Percentiles rank a stretch among this genome's conserved stretches.
phyloP scores from a whole-genome alignment of 2,797 vertebrate species.

The Protonibea diacanthus region DNA sequence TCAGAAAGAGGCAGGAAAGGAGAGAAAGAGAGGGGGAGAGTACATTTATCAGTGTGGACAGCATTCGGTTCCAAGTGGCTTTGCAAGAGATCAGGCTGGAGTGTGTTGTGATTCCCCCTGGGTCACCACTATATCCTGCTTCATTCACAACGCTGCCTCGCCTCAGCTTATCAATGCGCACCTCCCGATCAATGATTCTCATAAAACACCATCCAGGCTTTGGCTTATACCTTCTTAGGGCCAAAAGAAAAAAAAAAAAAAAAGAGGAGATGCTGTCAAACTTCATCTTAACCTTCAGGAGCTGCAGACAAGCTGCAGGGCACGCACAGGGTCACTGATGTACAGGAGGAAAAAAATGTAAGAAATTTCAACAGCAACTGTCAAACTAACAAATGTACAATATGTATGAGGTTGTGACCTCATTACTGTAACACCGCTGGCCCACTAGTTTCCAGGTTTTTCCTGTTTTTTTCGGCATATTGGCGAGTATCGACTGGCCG shows the following conservation, averaged over 20 bases:
- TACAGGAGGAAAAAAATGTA: constrained; percentile 27
- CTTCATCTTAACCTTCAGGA: constrained; percentile 66
- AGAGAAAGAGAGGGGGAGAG: constrained; percentile 55
- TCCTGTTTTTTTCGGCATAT: constrained; percentile 36
- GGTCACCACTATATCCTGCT: constrained; percentile 78
- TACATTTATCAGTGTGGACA: constrained; percentile 77
- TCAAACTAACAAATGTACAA: constrained; percentile 51
- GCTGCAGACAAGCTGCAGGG: constrained; percentile 54
- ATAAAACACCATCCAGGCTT: constrained; percentile 75
- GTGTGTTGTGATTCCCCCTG: constrained; percentile 84
- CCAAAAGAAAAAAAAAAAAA: constrained; percentile 24
- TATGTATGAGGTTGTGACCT: constrained; percentile 74
- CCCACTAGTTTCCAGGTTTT: constrained; percentile 37
- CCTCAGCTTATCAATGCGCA: constrained; percentile 74
- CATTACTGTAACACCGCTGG: constrained; percentile 65
- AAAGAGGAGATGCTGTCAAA: constrained; percentile 59
- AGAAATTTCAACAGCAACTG: constrained; percentile 44
- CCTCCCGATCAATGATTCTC: constrained; percentile 78
- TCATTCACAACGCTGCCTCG: constrained; percentile 76
- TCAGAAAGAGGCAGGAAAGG: constrained; percentile 44
- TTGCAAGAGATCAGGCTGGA: constrained; percentile 78
- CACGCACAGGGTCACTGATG: constrained; percentile 54
- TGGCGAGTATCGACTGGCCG: constrained; percentile 57
- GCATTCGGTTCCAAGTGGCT: constrained; percentile 72
- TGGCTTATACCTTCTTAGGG: constrained; percentile 57